Evolutionary conservation across 2,888 invertebrate genomes (phyloP).

Genomic region (Philopedon plagiatum): DNA sequence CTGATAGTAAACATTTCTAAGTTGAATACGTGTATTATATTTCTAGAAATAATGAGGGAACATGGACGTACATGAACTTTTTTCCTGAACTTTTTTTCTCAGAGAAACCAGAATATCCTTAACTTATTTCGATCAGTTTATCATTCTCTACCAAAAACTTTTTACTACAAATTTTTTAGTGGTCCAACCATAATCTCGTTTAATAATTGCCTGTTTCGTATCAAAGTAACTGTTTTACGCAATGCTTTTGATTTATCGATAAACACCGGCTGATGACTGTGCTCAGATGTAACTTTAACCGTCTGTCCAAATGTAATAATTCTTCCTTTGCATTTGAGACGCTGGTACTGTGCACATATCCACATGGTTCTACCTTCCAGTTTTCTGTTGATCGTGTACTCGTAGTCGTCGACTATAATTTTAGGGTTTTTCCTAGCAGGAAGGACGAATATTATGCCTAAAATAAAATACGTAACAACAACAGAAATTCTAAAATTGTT

Average conservation of each 20-base stretch:
- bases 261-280: conserved; percentile 48
- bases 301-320: conserved; percentile 53
- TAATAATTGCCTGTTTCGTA: too few relatives aligned
- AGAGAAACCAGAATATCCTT: too few relatives aligned
- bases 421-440: conserved; percentile 52
- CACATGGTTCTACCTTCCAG: conserved; percentile 53
- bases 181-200: neutral
- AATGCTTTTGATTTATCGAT: conserved; percentile 8
- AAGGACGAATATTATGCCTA: conserved; percentile 27
- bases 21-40: too few relatives aligned
- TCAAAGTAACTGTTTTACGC: conserved; percentile 9
- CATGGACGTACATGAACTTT: too few relatives aligned
- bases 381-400: conserved; percentile 52
- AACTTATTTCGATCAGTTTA: too few relatives aligned
- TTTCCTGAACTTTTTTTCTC: too few relatives aligned
- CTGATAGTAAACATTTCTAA: too few relatives aligned
- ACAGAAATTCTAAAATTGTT: too few relatives aligned
- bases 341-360: conserved; percentile 55
- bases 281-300: conserved; percentile 43
- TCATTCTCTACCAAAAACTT: neutral
- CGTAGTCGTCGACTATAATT: conserved; percentile 55
- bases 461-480: neutral
- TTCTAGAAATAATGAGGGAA: too few relatives aligned
- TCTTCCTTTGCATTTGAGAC: conserved; percentile 53
- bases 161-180: neutral